Percentiles rank a stretch among this genome's conserved stretches.
Evolutionary conservation across 1,140 invertebrate species (phyloP).

Genomic region (Eciton burchellii): DNA sequence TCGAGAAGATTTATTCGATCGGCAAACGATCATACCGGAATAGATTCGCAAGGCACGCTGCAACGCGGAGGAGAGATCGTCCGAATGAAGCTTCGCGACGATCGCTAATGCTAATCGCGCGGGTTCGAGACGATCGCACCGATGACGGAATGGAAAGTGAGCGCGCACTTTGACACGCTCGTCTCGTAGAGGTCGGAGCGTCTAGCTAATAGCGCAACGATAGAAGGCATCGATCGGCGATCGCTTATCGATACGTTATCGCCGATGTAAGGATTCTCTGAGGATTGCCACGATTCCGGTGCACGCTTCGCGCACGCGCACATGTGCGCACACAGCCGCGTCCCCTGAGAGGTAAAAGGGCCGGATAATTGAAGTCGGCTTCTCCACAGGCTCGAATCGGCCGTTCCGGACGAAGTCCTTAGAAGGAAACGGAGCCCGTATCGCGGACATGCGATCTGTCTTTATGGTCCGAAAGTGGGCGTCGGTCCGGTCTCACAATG

Average conservation of each 20-base stretch:
- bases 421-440: conserved; percentile 73
- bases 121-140: no score
- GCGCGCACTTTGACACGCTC: no score
- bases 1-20: no score
- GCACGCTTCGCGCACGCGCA: conserved; percentile 6
- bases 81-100: no score
- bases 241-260: conserved; percentile 23
- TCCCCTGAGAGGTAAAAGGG: conserved; percentile 57
- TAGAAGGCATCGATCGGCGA: background rate
- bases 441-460: conserved; percentile 75
- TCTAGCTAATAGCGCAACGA: background rate
- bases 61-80: no score
- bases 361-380: conserved; percentile 71
- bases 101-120: no score
- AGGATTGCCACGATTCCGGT: background rate
- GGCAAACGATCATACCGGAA: background rate
- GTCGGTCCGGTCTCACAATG: conserved; percentile 73
- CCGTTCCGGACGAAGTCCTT: conserved; percentile 70
- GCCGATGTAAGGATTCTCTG: conserved; percentile 16
- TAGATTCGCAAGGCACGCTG: background rate
- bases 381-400: conserved; percentile 63
- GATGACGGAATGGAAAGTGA: no score
- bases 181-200: background rate
- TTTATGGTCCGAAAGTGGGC: conserved; percentile 77
- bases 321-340: background rate